phyloP scores from a whole-genome alignment of 2,797 vertebrate genomes.

The Spea hammondii region DNA sequence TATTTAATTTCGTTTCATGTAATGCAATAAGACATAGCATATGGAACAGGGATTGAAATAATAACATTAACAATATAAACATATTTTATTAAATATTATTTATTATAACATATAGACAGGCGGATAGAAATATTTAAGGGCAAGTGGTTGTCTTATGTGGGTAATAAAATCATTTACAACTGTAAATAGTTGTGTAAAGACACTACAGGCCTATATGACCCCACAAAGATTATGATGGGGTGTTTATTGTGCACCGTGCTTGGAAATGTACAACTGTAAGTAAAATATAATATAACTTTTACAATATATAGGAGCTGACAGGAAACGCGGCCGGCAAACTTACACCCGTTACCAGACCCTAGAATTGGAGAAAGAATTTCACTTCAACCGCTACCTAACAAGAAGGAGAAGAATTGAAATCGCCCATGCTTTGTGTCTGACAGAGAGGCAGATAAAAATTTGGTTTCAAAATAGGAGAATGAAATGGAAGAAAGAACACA shows the following conservation, averaged over 20 bases:
- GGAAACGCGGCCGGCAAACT: constrained; percentile 85
- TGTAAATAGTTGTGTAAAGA: background rate
- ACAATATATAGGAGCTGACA: constrained; percentile 73
- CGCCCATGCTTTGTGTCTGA: constrained; percentile 76
- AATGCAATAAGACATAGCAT: background rate
- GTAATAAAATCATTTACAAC: background rate
- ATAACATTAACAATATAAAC: too few species aligned
- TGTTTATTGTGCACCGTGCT: constrained; percentile 14
- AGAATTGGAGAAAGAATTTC: constrained; percentile 82
- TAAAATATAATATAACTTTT: constrained; percentile 18
- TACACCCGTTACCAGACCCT: constrained; percentile 82
- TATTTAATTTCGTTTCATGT: background rate
- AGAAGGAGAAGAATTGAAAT: constrained; percentile 79
- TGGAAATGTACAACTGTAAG: constrained; percentile 14
- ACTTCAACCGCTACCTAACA: constrained; percentile 82
- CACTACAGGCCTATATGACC: constrained; percentile 24
- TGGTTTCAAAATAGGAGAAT: constrained; percentile 92
- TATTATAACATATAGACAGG: too few species aligned
- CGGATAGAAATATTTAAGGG: background rate
- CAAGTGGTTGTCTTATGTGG: background rate
- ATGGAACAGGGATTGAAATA: background rate
- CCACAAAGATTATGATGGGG: background rate
- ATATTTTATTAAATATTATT: too few species aligned
- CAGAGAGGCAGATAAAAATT: constrained; percentile 85
- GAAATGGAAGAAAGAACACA: constrained; percentile 91